A percentile compares a stretch with the other conserved stretches of the same genome.
Conservation (phyloP, 2,797 vertebrate genomes). For the Pseudochirops cupreus region DNA sequence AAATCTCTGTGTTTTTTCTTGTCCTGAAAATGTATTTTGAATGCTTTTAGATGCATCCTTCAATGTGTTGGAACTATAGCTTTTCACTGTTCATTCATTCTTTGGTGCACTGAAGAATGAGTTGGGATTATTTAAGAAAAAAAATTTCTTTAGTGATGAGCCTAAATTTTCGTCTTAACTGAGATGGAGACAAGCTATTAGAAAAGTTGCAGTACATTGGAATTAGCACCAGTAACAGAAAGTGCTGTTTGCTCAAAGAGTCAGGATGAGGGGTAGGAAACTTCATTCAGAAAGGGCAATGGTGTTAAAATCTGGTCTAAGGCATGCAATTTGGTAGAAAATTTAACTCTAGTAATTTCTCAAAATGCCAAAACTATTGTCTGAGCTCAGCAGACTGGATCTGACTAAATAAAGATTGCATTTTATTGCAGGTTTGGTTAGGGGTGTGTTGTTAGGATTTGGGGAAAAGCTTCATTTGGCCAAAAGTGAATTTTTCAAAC, state of each 20-base stretch:
- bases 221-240: constrained; percentile 16
- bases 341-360: constrained; percentile 44
- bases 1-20: constrained; percentile 17
- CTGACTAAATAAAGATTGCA: constrained; percentile 50
- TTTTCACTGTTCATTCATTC: constrained; percentile 41
- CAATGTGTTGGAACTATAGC: constrained; percentile 5
- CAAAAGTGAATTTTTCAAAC: constrained; percentile 57
- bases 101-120: constrained; percentile 34
- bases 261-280: constrained; percentile 1
- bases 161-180: constrained; percentile 13
- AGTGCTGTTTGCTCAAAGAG: constrained; percentile 50
- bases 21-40: constrained; percentile 43
- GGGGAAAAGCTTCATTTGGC: constrained; percentile 36
- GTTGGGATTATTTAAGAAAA: constrained; percentile 28
- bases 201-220: constrained; percentile 9
- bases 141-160: not conserved
- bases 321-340: constrained; percentile 53
- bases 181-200: not conserved
- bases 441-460: constrained; percentile 22
- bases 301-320: constrained; percentile 8
- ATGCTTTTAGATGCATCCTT: constrained; percentile 52
- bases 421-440: constrained; percentile 10
- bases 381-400: constrained; percentile 35
- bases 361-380: constrained; percentile 42
- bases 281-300: constrained; percentile 53